Percentiles rank a stretch among this genome's conserved stretches.
Conservation (phyloP, 1,140 invertebrate genomes). For the Sitophilus oryzae region DNA sequence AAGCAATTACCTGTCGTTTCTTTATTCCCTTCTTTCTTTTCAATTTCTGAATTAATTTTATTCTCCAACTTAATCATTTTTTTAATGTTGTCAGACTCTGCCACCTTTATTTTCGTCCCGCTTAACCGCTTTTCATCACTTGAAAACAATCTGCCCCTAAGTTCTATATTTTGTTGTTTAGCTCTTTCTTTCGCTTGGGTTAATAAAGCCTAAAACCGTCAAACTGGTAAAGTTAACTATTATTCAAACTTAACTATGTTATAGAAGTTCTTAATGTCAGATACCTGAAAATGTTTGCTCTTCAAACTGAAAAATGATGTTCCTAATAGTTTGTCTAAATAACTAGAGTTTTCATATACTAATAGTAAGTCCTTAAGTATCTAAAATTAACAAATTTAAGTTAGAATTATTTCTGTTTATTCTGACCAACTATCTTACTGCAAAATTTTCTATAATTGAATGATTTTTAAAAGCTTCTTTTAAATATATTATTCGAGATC, state of each 20-base stretch:
- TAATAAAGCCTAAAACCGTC: slow-evolving; percentile 26
- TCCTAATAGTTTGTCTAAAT: slow-evolving; percentile 75
- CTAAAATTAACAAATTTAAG: slow-evolving; percentile 39
- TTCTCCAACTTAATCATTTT: slow-evolving; percentile 40
- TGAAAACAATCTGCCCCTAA: slow-evolving; percentile 37
- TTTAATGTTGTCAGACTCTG: slow-evolving; percentile 40
- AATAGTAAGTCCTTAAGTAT: slow-evolving; percentile 70
- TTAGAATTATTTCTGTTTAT: not conserved
- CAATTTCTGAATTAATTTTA: slow-evolving; percentile 37
- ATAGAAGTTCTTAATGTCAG: no score
- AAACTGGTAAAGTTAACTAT: not conserved
- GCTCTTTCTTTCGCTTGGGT: slow-evolving; percentile 39
- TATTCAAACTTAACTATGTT: no score
- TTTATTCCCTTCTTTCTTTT: slow-evolving; percentile 28
- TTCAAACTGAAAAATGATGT: slow-evolving; percentile 67
- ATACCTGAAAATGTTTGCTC: slow-evolving; percentile 41
- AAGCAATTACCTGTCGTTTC: slow-evolving; percentile 17
- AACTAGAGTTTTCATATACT: slow-evolving; percentile 81
- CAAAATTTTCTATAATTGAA: slow-evolving; percentile 35
- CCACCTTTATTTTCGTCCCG: slow-evolving; percentile 31
- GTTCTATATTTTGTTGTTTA: slow-evolving; percentile 36
- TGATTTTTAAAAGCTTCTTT: slow-evolving; percentile 37
- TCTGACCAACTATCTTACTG: slow-evolving; percentile 25
- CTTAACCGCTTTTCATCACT: slow-evolving; percentile 26
- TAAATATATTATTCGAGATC: slow-evolving; percentile 37